Conservation (phyloP, 1,140 invertebrate genomes). For the Ostrea denselamellosa region DNA sequence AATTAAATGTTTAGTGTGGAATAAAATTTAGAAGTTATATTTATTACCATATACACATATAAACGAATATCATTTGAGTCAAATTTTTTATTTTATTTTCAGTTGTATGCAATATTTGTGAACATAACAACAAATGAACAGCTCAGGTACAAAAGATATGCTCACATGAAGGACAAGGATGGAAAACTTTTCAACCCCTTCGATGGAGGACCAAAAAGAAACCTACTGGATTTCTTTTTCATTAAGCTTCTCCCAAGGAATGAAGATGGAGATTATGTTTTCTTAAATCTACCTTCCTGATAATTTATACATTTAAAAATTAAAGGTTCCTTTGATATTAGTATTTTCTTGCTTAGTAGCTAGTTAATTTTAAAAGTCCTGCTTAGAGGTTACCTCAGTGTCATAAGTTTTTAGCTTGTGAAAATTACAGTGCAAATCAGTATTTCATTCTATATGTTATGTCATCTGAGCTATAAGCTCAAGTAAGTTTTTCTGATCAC, state of each 20-base stretch:
- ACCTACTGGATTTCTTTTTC: constrained; percentile 92
- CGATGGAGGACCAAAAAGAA: constrained; percentile 89
- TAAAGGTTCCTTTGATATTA: neutral
- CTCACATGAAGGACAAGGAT: constrained; percentile 91
- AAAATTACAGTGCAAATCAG: neutral
- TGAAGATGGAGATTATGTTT: constrained; percentile 59
- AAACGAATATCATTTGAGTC: too few species aligned
- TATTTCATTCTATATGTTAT: neutral
- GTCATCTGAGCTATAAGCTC: neutral
- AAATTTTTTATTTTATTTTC: constrained; percentile 48
- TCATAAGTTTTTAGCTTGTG: too few species aligned
- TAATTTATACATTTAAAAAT: neutral
- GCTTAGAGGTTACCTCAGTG: too few species aligned
- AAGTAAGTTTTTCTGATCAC: neutral
- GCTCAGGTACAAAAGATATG: constrained; percentile 94
- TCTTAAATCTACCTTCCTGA: constrained; percentile 4
- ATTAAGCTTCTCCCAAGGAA: constrained; percentile 64
- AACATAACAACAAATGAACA: constrained; percentile 96
- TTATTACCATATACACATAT: too few species aligned
- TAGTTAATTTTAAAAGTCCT: too few species aligned
- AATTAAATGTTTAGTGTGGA: too few species aligned
- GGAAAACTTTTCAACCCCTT: constrained; percentile 94
- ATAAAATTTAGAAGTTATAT: too few species aligned
- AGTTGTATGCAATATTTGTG: constrained; percentile 81
- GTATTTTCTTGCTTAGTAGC: neutral